Conservation (phyloP, 1,140 invertebrate species). For the Nixonia krombeini region DNA sequence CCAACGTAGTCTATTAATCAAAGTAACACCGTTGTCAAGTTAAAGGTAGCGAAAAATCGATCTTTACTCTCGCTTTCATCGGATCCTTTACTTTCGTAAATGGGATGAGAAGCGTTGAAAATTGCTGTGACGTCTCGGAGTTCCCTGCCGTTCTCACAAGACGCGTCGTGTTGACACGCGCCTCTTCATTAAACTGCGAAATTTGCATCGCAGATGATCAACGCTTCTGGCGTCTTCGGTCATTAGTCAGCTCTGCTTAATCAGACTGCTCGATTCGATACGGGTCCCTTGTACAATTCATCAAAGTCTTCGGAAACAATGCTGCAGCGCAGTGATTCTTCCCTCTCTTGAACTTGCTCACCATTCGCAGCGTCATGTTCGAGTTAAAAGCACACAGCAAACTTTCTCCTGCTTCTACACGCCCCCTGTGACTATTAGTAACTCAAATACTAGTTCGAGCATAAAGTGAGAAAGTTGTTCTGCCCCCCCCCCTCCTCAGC, state of each 20-base stretch:
- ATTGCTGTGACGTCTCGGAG: no score
- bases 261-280: slow-evolving; percentile 36
- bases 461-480: slow-evolving; percentile 48
- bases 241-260: slow-evolving; percentile 43
- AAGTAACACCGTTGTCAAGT: no score
- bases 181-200: slow-evolving; percentile 23
- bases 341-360: slow-evolving; percentile 45
- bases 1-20: no score
- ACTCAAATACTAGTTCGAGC: slow-evolving; percentile 37
- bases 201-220: slow-evolving; percentile 31
- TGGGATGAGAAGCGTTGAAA: no score
- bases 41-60: no score
- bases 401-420: slow-evolving; percentile 48
- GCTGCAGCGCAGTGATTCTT: slow-evolving; percentile 40
- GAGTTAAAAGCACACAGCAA: slow-evolving; percentile 47
- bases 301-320: slow-evolving; percentile 41
- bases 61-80: no score
- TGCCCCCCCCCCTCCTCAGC: slow-evolving; percentile 17
- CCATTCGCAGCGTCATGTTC: slow-evolving; percentile 46
- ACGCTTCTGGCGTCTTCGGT: slow-evolving; percentile 32
- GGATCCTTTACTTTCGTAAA: no score
- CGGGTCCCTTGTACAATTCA: slow-evolving; percentile 46
- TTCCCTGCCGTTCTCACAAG: neutral
- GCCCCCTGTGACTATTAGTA: slow-evolving; percentile 44
- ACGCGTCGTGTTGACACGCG: neutral